A percentile compares a stretch with the other conserved stretches of the same genome.
Evolutionary conservation across 2,888 invertebrate species (phyloP).

Genomic region (Arrhopalites spinosus): DNA sequence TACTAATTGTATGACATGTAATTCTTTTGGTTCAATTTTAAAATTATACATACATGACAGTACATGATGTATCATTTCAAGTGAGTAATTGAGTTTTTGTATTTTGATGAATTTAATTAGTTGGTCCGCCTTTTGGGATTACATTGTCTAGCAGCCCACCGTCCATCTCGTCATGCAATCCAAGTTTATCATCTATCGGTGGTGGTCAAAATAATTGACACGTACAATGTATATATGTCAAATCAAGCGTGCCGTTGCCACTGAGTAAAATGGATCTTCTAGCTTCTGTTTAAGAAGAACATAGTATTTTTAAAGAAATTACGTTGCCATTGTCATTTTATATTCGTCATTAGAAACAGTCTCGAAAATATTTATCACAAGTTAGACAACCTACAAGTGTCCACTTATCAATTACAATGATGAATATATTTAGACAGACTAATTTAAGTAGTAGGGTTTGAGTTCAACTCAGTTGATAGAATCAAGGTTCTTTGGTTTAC

Average conservation of each 20-base stretch:
- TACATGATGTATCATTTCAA: no score
- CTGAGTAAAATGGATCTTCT: conserved; percentile 40
- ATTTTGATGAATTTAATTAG: no score
- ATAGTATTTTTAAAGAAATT: not conserved
- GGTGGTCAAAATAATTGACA: conserved; percentile 21
- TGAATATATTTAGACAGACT: not conserved
- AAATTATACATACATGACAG: no score
- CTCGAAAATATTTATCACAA: not conserved
- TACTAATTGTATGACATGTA: no score
- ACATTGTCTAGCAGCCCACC: conserved; percentile 14
- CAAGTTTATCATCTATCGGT: conserved; percentile 44
- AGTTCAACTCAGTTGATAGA: no score
- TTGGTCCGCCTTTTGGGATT: conserved; percentile 64
- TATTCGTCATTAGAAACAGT: not conserved
- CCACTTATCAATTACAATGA: not conserved
- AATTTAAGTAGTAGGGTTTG: not conserved
- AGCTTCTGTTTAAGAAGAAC: conserved; percentile 38
- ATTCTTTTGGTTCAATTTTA: no score
- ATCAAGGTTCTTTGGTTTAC: no score
- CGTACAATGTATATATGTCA: conserved; percentile 19
- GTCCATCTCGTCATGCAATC: conserved; percentile 38
- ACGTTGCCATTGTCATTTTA: not conserved
- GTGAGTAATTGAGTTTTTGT: no score
- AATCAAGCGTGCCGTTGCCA: conserved; percentile 21
- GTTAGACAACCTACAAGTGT: not conserved